Percentiles rank a stretch among this genome's conserved stretches.
Conservation (phyloP, 2,888 invertebrate species). For the Thereva nobilitata region DNA sequence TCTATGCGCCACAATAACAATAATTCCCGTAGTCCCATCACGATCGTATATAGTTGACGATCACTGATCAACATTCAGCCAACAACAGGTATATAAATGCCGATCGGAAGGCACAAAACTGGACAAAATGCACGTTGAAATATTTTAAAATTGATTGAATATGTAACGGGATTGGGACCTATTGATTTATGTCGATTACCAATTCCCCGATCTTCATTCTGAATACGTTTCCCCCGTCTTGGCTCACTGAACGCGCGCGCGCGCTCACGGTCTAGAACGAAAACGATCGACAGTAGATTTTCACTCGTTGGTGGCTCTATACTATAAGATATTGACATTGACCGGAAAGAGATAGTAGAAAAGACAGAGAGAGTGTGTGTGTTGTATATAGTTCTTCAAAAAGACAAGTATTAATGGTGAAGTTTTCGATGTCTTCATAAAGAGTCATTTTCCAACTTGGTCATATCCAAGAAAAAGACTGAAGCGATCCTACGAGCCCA, state of each 20-base stretch:
- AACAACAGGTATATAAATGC: too few relatives aligned
- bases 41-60: slow-evolving; percentile 15
- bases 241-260: too few relatives aligned
- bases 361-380: background rate
- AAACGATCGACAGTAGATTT: too few relatives aligned
- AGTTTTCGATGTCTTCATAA: slow-evolving; percentile 41
- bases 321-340: background rate
- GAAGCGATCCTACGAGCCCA: too few relatives aligned
- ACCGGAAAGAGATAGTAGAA: background rate
- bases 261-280: too few relatives aligned
- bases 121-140: slow-evolving; percentile 22
- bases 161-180: slow-evolving; percentile 39
- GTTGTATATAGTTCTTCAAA: slow-evolving; percentile 2
- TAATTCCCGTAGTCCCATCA: slow-evolving; percentile 27
- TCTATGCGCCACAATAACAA: slow-evolving; percentile 12
- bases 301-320: too few relatives aligned
- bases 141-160: slow-evolving; percentile 42
- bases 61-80: background rate
- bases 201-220: slow-evolving; percentile 23
- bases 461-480: too few relatives aligned
- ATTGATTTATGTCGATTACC: slow-evolving; percentile 37
- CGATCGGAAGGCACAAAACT: slow-evolving; percentile 6
- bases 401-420: slow-evolving; percentile 40
- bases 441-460: background rate
- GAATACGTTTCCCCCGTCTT: background rate